Evolutionary conservation across 2,888 invertebrate genomes (phyloP).

Genomic region (Scaptomyza tumidula): DNA sequence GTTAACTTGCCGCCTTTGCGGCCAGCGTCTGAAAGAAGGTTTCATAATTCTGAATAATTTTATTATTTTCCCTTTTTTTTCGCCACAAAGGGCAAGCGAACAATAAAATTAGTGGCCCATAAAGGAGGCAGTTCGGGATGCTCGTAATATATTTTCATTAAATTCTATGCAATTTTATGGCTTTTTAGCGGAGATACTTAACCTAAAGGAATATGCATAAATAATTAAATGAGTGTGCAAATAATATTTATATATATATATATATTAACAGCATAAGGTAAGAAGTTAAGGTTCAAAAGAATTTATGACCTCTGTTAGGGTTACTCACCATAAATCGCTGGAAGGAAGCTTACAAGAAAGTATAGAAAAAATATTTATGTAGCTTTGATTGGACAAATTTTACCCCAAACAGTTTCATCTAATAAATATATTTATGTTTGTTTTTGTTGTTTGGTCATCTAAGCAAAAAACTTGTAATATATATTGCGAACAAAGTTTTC

Average conservation of each 20-base stretch:
- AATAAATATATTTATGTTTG: conserved; percentile 13
- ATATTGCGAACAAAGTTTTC: conserved; percentile 27
- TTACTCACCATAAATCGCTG: background rate
- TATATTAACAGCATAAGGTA: conserved; percentile 25
- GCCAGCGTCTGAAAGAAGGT: conserved; percentile 32
- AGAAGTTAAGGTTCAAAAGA: background rate
- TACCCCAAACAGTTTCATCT: background rate
- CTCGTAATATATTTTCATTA: conserved; percentile 74
- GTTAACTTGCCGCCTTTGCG: conserved; percentile 45
- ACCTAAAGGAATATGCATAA: conserved; percentile 39
- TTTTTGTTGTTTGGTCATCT: background rate
- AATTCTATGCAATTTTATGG: conserved; percentile 65
- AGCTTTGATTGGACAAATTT: background rate
- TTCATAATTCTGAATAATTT: conserved; percentile 75
- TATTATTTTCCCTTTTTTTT: conserved; percentile 43
- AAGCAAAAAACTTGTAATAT: conserved; percentile 31
- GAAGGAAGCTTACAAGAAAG: background rate
- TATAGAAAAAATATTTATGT: background rate
- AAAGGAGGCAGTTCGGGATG: background rate
- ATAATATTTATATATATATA: conserved; percentile 31
- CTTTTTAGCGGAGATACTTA: conserved; percentile 20
- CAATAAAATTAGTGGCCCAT: conserved; percentile 64
- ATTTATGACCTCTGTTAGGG: conserved; percentile 8
- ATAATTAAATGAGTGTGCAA: conserved; percentile 53
- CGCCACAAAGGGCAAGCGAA: conserved; percentile 53